Percentiles rank a stretch among this genome's conserved stretches.
Evolutionary conservation across 2,113 vertebrate genomes (phyloP).

Genomic region (Hippocampus barbouri): DNA sequence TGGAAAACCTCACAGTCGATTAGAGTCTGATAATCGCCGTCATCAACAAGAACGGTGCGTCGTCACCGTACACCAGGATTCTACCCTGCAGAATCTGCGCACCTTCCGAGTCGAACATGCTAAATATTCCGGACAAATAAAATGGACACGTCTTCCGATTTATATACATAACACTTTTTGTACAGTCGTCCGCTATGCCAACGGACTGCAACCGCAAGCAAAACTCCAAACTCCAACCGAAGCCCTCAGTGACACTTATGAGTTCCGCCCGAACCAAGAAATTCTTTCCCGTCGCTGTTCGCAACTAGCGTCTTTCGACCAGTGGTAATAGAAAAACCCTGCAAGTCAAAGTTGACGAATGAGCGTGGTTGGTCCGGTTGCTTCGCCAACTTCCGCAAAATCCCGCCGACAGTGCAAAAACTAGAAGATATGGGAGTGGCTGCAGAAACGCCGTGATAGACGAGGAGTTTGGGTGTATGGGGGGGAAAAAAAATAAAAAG

Average conservation of each 20-base stretch:
- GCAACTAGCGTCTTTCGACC: neutral
- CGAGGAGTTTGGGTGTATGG: neutral
- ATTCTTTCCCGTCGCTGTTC: slow-evolving; percentile 6
- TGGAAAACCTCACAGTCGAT: slow-evolving; percentile 73
- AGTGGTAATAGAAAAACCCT: neutral
- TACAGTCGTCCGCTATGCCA: slow-evolving; percentile 64
- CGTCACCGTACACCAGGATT: slow-evolving; percentile 57
- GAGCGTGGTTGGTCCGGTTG: slow-evolving; percentile 18
- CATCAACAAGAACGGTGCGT: slow-evolving; percentile 50
- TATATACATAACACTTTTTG: slow-evolving; percentile 77
- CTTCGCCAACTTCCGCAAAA: slow-evolving; percentile 4
- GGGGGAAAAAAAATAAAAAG: neutral
- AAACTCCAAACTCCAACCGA: slow-evolving; percentile 45
- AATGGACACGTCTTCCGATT: slow-evolving; percentile 69
- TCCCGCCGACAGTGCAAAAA: slow-evolving; percentile 68
- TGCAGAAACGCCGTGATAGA: slow-evolving; percentile 16
- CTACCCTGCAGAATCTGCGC: slow-evolving; percentile 79
- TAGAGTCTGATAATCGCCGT: slow-evolving; percentile 67
- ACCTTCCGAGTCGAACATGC: slow-evolving; percentile 60
- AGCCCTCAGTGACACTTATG: slow-evolving; percentile 32
- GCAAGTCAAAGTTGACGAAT: slow-evolving; percentile 26
- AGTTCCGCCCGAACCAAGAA: slow-evolving; percentile 29
- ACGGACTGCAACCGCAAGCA: slow-evolving; percentile 33
- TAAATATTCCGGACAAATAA: slow-evolving; percentile 68
- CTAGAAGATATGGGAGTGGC: slow-evolving; percentile 50